Base-by-base conservation (phyloP, 2,797 vertebrate genomes). In the Halcyon leucocephala region DNA sequence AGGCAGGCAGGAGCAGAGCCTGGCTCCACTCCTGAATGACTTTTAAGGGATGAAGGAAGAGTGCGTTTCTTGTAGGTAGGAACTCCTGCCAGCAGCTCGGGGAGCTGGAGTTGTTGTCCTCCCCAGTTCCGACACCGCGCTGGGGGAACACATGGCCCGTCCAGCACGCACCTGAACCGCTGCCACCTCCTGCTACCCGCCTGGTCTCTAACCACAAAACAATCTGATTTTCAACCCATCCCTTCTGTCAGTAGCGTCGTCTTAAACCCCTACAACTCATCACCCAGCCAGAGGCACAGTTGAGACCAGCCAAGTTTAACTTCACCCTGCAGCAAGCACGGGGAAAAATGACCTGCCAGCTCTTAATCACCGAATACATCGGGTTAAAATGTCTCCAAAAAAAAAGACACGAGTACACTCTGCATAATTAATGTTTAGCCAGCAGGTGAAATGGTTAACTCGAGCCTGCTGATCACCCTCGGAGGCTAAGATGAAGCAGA, bases 151-250 rank as follows among this genome's bases (percentile, higher is more conserved):
- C 71, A 78, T 60, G 71, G 42, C 51, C 61, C 41, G 91, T 95
- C 94, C 90, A 76, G 89, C 91, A 77, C 9, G 42, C 5, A 2
- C 82, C 76, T 91, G 94, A 96, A 95, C 46, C 20, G 17, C 74
- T 92, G 95, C 91, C 94, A 96, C 69, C 72, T 58, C 83, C 55
- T 72, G 66, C 91, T 51, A 90, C 42, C 72, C 57, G 48, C 41
- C 74, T 83, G 67, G 31, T 94, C 82, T 74, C 49, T 46, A 60
- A 80, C 61, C 82, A 82, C 57, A 64, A 41, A 49, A 74, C 57
- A 62, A 72, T 72, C 55, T n/a, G 54, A 74, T 73, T 80, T 82
- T 69, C 55, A 76, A 51, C 22, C 25, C 57, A 76, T 42, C n/a
- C 61, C 37, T 84, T 93, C 65, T 57, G 64, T 58, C 57, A 79